Percentiles rank a stretch among this genome's conserved stretches.
Evolutionary conservation across 2,797 vertebrate genomes (phyloP).

Genomic region (Epinephelus coioides): DNA sequence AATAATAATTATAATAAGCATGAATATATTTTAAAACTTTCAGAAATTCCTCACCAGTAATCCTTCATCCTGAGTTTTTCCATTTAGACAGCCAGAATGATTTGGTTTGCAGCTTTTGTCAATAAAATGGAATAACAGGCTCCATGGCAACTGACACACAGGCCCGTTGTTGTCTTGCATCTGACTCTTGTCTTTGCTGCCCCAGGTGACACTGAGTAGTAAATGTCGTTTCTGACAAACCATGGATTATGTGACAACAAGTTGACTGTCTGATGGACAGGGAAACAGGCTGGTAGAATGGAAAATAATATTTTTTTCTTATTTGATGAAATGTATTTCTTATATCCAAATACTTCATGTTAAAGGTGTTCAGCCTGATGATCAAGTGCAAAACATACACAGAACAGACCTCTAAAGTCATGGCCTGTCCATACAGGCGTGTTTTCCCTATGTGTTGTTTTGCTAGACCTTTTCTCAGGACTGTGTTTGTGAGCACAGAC

Average conservation of each 20-base stretch:
- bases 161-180: not conserved
- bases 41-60: not conserved
- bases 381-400: too few species aligned
- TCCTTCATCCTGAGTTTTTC: not conserved
- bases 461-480: too few species aligned
- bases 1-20: not conserved
- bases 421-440: not conserved
- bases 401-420: not conserved
- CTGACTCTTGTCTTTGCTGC: slow-evolving; percentile 1
- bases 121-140: too few species aligned
- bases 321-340: not conserved
- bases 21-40: not conserved
- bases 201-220: not conserved
- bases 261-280: too few species aligned
- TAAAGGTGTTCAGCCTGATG: not conserved
- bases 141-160: not conserved
- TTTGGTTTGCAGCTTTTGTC: not conserved
- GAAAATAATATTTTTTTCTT: not conserved
- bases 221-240: not conserved
- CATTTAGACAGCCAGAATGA: not conserved
- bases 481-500: too few species aligned
- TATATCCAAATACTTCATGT: not conserved
- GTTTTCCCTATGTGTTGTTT: not conserved
- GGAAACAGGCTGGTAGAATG: not conserved
- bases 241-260: not conserved